Conservation (phyloP, 2,113 vertebrate genomes). For the Gadus macrocephalus region DNA sequence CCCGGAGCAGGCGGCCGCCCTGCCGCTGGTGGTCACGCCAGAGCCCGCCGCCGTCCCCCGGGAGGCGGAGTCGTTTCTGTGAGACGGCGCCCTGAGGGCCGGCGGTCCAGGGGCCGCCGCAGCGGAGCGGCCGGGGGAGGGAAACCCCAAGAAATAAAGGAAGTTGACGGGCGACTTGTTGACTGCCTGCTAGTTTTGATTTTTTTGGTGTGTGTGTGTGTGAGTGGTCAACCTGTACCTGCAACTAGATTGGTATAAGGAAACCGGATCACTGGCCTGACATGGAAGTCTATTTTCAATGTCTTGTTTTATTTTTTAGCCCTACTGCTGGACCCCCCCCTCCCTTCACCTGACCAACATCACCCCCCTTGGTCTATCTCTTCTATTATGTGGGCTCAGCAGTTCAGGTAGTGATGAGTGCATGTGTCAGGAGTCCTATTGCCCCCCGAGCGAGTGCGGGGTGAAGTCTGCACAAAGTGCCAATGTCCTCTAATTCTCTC, state of each 20-base stretch:
- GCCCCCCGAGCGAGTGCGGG: too few relatives aligned
- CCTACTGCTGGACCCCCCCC: neutral
- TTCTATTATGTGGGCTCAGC: too few relatives aligned
- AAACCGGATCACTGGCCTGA: neutral
- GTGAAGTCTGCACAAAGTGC: too few relatives aligned
- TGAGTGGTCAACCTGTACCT: too few relatives aligned
- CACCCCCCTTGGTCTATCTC: neutral
- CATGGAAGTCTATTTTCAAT: neutral
- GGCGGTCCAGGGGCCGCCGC: neutral
- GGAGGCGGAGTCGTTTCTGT: constrained; percentile 76
- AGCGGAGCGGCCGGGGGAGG: too few relatives aligned
- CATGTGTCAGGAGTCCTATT: too few relatives aligned
- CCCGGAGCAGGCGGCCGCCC: constrained; percentile 11
- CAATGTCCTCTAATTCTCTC: neutral
- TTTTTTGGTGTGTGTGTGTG: neutral
- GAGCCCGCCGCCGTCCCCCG: constrained; percentile 32
- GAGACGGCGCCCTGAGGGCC: constrained; percentile 32
- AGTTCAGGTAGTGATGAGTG: too few relatives aligned
- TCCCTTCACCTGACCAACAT: neutral
- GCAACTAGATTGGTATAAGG: too few relatives aligned
- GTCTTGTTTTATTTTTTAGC: neutral
- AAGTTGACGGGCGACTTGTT: neutral
- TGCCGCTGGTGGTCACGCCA: constrained; percentile 35
- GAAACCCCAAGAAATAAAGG: too few relatives aligned
- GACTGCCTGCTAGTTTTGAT: neutral